Percentiles rank a stretch among this genome's conserved stretches.
Conservation (phyloP, 2,797 vertebrate species). For the Falco concolor region DNA sequence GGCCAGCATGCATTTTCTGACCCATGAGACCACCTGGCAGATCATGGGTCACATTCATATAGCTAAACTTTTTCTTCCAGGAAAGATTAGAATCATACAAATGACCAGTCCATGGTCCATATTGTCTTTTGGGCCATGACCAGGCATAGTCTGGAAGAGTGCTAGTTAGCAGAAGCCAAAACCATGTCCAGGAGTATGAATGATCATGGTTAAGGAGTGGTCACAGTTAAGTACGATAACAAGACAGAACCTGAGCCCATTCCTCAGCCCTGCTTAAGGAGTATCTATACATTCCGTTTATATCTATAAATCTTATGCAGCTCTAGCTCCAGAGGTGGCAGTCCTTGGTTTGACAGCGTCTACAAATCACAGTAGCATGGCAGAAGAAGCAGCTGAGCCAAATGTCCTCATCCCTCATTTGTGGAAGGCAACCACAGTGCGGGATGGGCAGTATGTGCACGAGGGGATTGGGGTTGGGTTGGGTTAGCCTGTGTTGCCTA, state of each 20-base stretch:
- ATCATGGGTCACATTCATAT: neutral
- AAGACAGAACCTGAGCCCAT: neutral
- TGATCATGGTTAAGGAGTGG: neutral
- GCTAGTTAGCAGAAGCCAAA: neutral
- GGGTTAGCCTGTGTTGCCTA: neutral
- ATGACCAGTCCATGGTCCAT: neutral
- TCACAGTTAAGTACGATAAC: neutral
- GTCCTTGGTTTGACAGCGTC: neutral
- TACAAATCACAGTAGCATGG: neutral
- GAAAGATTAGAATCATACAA: neutral
- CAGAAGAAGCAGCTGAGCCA: neutral
- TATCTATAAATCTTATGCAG: neutral
- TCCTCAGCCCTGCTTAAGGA: neutral
- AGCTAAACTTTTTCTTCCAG: neutral
- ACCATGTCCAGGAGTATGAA: neutral
- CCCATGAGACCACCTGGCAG: neutral
- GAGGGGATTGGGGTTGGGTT: neutral
- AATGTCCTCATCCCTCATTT: neutral
- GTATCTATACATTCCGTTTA: neutral
- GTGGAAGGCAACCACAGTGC: neutral
- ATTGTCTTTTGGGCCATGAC: neutral
- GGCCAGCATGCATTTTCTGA: neutral
- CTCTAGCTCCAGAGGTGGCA: neutral
- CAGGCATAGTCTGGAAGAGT: neutral
- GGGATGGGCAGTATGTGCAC: rapidly evolving